Evolutionary conservation across 2,797 vertebrate genomes (phyloP), one percentile per base, ranked within the genome.

Genomic region (Labroides dimidiatus): DNA sequence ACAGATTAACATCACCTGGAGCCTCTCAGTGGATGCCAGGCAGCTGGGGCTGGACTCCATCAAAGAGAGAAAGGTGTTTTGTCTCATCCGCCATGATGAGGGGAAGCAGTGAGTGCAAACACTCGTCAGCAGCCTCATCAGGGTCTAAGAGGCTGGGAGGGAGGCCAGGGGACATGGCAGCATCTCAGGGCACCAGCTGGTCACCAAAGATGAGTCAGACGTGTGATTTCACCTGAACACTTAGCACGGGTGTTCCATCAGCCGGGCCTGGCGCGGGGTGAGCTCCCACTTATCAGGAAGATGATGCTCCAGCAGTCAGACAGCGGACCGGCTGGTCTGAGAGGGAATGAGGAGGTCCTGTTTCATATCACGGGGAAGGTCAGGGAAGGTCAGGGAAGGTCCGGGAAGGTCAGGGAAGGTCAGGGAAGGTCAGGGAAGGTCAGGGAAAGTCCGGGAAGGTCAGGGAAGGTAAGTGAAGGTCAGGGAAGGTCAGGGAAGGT

Each of bases 141-240:
- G 14, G 57, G 61, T 73, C 64, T 69, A 23, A 72, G 69, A 63
- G 73, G 64, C 71, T 67, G 75, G 86, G 86, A 84, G 53, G 54
- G 50, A 14, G 64, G 80, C 84, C 83, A 80, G 72, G 66, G 76
- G 47, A 73, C 39, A 54, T 82, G 63, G 81, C 63, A 76, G 77
- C 77, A 15, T 43, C 11, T 13, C 71, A 36, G 68, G 78, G 61
- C 67, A 68, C 72, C 91, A 90, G 81, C 84, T 92, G 85, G 72
- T 77, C 77, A 68, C 80, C 21, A 53, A 19, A 56, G 13, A 24
- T 36, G 14, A 45, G 65, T 42, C 54, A 53, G 71, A 21, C 45
- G 60, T 71, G 62, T 27, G 73, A 81, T 78, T 78, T 82, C 79
- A 88, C 78, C 83, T 86, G 83, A 64, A 84, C 78, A 63, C 62